These are phyloP conservation scores for Lepilemur septentrionalis DNA, from an alignment of 2,797 vertebrate species.

Conservation along the genomic window DNA sequence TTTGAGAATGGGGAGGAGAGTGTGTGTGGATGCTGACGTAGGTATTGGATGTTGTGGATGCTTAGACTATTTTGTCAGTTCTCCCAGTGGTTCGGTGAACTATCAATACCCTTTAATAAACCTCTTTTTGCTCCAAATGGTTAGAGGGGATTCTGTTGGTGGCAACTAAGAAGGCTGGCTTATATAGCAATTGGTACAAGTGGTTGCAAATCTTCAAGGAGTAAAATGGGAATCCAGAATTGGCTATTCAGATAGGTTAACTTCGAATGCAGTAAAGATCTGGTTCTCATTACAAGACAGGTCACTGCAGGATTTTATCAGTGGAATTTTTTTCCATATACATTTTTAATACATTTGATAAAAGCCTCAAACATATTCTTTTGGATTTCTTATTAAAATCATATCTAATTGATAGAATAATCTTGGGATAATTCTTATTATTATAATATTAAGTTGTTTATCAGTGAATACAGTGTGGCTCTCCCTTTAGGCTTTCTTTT, in stretches of 20 bases:
- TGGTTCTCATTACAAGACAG: conserved; percentile 20
- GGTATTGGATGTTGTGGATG: neutral
- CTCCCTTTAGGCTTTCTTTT: neutral
- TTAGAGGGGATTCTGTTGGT: neutral
- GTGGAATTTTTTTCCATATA: neutral
- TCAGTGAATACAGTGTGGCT: neutral
- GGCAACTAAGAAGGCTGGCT: neutral
- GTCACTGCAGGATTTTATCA: conserved; percentile 20
- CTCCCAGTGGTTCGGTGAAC: neutral
- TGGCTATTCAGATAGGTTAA: neutral
- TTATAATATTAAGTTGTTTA: neutral
- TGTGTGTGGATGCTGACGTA: neutral
- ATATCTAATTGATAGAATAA: neutral
- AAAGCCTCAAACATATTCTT: neutral
- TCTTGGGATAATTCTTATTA: neutral
- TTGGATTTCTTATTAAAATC: conserved; percentile 46
- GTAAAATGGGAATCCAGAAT: neutral
- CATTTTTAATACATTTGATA: conserved; percentile 33
- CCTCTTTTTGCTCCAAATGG: neutral
- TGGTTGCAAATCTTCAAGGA: neutral
- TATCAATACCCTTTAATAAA: neutral
- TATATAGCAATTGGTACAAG: conserved; percentile 1
- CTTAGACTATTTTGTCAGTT: neutral
- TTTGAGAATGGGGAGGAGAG: neutral
- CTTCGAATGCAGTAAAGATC: neutral